Evolutionary conservation across 2,888 invertebrate genomes (phyloP), one percentile per base, ranked within the genome.

Genomic region (Agrotis puta): DNA sequence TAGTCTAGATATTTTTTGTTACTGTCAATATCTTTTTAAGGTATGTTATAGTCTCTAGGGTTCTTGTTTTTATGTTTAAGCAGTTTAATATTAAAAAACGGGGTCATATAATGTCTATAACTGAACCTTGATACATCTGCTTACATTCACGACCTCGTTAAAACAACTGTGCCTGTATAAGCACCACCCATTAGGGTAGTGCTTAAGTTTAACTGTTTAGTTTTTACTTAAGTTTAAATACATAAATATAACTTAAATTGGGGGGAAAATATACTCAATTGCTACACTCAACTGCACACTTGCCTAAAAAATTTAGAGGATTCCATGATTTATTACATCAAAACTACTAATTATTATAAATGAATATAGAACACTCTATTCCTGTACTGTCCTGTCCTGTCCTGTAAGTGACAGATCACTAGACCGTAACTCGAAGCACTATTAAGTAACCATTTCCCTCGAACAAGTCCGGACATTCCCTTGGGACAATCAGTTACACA

Each of bases 331-430:
- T 16, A 16, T 13, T 33, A 16, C 33, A 51, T 5, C n/a, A 22
- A 66, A 72, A 45, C 24, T n/a, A 62, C 62, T 56, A 57, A 20
- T 16, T 14, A 33, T 43, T 39, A 24, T 53, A 47, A 79, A 74
- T 68, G 50, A 14, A 74, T 62, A 74, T 79, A 64, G 53, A 80
- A 65, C 64, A 67, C 43, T 64, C 53, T 67, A 65, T 59, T 67
- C 43, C 47, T 47, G 24, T 68, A 68, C 75, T 65, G 20, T 39
- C 39, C 39, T 39, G 20, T 39, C 39, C 39, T 39, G 39, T 64
- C 18, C 77, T 77, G 64, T 79, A 68, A 70, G 70, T 81, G 81
- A 81, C 81, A 76, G 77, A 79, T 76, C 66, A 66, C 50, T 58
- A 64, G 79, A 79, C 53, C 61, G 80, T 64, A 61, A 64, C 79